Percentiles rank a stretch among this genome's conserved stretches.
Evolutionary conservation across 2,888 invertebrate species (phyloP).

Genomic region (Tryphoninae sp.): DNA sequence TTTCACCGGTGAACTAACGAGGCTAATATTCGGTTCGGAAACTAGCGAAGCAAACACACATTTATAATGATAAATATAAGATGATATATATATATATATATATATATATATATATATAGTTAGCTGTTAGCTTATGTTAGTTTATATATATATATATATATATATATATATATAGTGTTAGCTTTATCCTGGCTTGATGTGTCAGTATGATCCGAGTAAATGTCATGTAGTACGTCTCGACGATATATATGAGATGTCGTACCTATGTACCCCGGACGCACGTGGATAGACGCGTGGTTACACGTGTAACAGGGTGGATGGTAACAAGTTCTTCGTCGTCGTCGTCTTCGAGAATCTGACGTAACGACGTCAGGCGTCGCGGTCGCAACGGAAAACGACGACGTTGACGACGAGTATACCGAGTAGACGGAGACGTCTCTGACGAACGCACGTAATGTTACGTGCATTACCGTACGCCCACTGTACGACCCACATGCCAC

Average conservation of each 20-base stretch:
- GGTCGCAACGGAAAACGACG: slow-evolving; percentile 38
- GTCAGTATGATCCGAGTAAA: slow-evolving; percentile 43
- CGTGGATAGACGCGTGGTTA: slow-evolving; percentile 41
- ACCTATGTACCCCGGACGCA: slow-evolving; percentile 6
- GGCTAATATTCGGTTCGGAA: too few relatives aligned
- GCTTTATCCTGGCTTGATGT: slow-evolving; percentile 43
- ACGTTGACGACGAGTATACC: slow-evolving; percentile 17
- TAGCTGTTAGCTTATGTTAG: slow-evolving; percentile 24
- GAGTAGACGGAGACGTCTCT: slow-evolving; percentile 29
- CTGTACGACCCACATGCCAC: background rate
- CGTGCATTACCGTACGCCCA: background rate
- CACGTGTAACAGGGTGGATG: slow-evolving; percentile 25
- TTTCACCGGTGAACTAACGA: too few relatives aligned
- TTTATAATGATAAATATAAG: background rate
- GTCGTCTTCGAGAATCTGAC: slow-evolving; percentile 42
- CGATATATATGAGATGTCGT: slow-evolving; percentile 22
- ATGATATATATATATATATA: slow-evolving; percentile 6
- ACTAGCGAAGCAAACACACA: background rate
- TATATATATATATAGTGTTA: slow-evolving; percentile 20
- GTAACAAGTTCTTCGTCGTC: slow-evolving; percentile 9
- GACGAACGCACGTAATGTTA: slow-evolving; percentile 20
- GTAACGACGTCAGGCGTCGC: slow-evolving; percentile 42
- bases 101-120: slow-evolving; percentile 35
- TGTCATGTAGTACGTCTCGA: slow-evolving; percentile 3
- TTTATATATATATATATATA: too few relatives aligned